Base-by-base conservation (phyloP, 2,797 vertebrate species). In the Antennarius maculatus region DNA sequence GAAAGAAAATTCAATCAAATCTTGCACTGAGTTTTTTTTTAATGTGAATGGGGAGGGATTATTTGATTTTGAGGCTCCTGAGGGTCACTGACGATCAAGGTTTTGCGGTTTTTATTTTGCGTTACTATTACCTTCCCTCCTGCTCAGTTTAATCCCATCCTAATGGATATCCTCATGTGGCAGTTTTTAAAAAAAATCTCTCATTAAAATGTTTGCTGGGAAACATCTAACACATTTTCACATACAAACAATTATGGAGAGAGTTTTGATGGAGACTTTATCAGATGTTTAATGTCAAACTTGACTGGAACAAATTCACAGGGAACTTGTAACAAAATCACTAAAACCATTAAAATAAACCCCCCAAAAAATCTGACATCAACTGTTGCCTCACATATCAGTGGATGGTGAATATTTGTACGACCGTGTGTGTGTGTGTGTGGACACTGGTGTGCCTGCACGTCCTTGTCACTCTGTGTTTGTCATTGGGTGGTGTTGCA, bases 391-490 rank as follows among this genome's bases (percentile, higher is more conserved):
- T 46, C 6, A 58, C 53, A 53, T 50, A 64, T 37, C 29, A 27
- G 59, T 51, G 7, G 62, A 61, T 58, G 50, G 53, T 2, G 46
- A 59, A 61, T 3, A 42, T 61, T 54, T 43, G 57, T 72, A 39
- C 13, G 23, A 12, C 66, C 56, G 65, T 61, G 72, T 15, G 1
- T 42, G 2, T 64, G 53, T 76, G n/a, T 59, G 60, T 29, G 66
- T 57, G 37, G 63, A 64, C 61, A 29, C 56, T 75, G 67, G 54
- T 77, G 74, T 45, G 76, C 39, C 64, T 77, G 83, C 50, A 59
- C 86, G 82, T 83, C 83, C 83, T 70, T 89, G 91, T 92, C 92
- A 89, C 80, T 80, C 54, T 58, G 75, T 71, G 85, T 92, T 86
- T 88, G 87, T 91, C 89, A 87, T 58, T 1, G 62, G 66, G 48